Percentiles rank a stretch among this genome's conserved stretches.
Evolutionary conservation across 2,113 vertebrate genomes (phyloP).

Genomic region (Fregetta grallaria): DNA sequence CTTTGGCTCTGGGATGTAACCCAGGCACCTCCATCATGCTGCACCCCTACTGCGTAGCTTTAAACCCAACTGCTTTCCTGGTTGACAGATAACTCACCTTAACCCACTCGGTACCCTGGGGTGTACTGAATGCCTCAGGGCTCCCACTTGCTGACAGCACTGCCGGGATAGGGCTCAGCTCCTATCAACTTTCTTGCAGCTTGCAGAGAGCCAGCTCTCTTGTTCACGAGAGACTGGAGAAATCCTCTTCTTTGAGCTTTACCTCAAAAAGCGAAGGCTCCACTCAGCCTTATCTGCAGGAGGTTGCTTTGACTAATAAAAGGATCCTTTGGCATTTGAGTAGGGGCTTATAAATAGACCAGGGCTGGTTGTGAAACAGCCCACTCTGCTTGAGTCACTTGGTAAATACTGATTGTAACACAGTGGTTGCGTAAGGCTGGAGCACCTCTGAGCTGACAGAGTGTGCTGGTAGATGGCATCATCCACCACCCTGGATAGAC

Average conservation of each 20-base stretch:
- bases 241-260: background rate
- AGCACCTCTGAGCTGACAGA: background rate
- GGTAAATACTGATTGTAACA: background rate
- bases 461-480: background rate
- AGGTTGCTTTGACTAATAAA: background rate
- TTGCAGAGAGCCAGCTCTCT: background rate
- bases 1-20: background rate
- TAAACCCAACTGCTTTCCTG: background rate
- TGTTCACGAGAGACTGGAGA: background rate
- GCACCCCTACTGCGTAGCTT: background rate
- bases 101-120: no score
- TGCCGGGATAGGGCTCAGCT: background rate
- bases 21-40: background rate
- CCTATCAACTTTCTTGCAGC: background rate
- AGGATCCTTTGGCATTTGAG: background rate
- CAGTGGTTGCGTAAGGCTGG: background rate
- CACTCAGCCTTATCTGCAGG: background rate
- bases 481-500: background rate
- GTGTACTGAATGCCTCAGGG: background rate
- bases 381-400: conserved; percentile 3
- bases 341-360: conserved; percentile 21
- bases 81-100: background rate
- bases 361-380: conserved; percentile 9
- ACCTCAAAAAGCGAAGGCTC: background rate
- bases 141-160: background rate